Evolutionary conservation across 1,140 invertebrate species (phyloP), one percentile per base, ranked within the genome.

Genomic region (Heliothis virescens): DNA sequence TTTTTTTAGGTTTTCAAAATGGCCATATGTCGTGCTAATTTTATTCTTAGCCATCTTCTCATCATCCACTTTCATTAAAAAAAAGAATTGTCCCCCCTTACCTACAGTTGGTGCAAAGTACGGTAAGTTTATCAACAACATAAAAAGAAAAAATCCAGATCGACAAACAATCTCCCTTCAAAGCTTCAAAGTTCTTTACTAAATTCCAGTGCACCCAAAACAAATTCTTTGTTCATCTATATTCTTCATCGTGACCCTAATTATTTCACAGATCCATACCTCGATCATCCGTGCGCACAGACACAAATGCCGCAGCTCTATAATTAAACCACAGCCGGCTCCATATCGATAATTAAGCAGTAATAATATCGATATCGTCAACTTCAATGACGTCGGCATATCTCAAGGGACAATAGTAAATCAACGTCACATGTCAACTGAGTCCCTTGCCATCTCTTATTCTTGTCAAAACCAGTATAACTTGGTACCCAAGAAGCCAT

Each of bases 371-470:
- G 53, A 18, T 57, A 69, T 69, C 75, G 63, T 78, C 60, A 65
- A 78, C 69, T 52, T 57, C 79, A 79, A 87, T 94, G 92, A 93
- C 89, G 87, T 92, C 89, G 87, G 86, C 89, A 80, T 71, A 90
- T 86, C 76, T 65, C 59, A 79, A 82, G 72, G 86, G 85, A 93
- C 91, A 93, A 93, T 93, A 88, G 87, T 89, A 90, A 93, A 94
- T 94, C 91, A 94, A 94, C 92, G 91, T 94, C 92, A 91, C 88
- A 91, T 92, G 92, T 94, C 92, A 91, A 91, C 89, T 81, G 69
- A 82, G 83, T 85, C 91, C 90, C 86, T 89, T 87, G 85, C 85
- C 85, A 85, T 87, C 85, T 82, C 81, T 74, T 84, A 87, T 86
- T 88, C 85, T 87, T 72, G 83, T 57, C 41, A 29, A 74, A 55